These are phyloP conservation scores for Chamaetylas fuelleborni DNA, from an alignment of 2,113 vertebrate genomes.

Conservation along the genomic window DNA sequence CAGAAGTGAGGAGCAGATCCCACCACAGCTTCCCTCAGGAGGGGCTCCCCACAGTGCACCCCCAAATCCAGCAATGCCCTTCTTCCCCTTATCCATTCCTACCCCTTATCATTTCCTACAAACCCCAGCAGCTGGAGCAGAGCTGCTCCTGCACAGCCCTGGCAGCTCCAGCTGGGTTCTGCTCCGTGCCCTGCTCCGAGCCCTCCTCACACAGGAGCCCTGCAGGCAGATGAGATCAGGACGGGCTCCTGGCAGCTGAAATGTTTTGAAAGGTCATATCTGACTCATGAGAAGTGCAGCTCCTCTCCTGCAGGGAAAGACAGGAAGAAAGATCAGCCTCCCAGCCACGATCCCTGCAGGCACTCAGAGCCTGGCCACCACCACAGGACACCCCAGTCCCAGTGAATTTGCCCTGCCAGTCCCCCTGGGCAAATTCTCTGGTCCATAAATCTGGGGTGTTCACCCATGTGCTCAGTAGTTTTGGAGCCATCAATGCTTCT, in stretches of 20 bases:
- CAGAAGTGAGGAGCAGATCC: neutral
- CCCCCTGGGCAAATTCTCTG: neutral
- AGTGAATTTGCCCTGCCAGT: accelerated
- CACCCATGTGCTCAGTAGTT: accelerated
- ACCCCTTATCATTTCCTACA: accelerated
- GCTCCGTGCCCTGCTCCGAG: accelerated
- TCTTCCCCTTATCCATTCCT: accelerated
- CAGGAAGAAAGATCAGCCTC: neutral
- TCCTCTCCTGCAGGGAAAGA: neutral
- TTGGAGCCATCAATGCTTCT: neutral
- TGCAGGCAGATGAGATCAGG: neutral
- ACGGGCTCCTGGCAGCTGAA: neutral
- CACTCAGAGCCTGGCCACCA: neutral
- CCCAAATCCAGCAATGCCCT: accelerated
- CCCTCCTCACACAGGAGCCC: neutral
- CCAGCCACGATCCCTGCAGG: accelerated
- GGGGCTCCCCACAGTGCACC: neutral
- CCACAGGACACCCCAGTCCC: neutral
- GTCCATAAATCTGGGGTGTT: neutral
- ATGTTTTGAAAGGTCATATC: neutral
- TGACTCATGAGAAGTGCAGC: neutral
- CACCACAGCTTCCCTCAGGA: neutral
- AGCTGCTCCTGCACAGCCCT: neutral
- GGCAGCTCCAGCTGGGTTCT: neutral
- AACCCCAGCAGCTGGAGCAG: accelerated